Evolutionary conservation across 2,797 vertebrate genomes (phyloP), one percentile per base, ranked within the genome.

Genomic region (Toxotes lorentzi): DNA sequence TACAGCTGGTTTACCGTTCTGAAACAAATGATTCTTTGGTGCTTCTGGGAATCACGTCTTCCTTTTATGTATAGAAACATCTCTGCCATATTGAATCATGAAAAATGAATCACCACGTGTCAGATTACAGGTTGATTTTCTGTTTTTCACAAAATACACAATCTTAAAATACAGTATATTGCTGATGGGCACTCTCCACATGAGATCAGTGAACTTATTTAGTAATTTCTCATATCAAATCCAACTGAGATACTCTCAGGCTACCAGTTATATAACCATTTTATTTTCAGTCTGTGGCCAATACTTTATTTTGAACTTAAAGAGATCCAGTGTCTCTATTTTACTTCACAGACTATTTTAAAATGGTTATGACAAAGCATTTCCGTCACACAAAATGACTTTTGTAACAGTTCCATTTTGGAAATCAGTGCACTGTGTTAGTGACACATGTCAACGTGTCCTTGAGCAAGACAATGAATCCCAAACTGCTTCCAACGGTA

Each of bases 201-300:
- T 48, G 35, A 66, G 21, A 62, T 53, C 50, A 59, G 48, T 53
- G 32, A 62, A 70, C 16, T 2, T 57, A 72, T 69, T 73, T 68
- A 71, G 68, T 76, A 1, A 56, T 80, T 65, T 70, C 19, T 66
- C 27, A 47, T 32, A 56, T 51, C 27, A 30, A 8, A 73, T 76
- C 27, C 35, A 64, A 21, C 68, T 30, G 68, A n/a, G 7, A 61
- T 4, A 9, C 41, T 76, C 50, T 70, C 27, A 6, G 79, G 76
- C 65, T 19, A 48, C 7, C 19, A 23, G 30, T 24, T 14, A 81
- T 50, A 30, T 7, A 35, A 57, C 32, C 5, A 9, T 48, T 73
- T 50, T 2, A 58, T 23, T 45, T 57, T 40, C 47, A 65, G 2
- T 70, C 57, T 62, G 23, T 8, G 56, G 40, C 54, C 38, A 27